phyloP scores from a whole-genome alignment of 2,797 vertebrate genomes.

The Erpetoichthys calabaricus region DNA sequence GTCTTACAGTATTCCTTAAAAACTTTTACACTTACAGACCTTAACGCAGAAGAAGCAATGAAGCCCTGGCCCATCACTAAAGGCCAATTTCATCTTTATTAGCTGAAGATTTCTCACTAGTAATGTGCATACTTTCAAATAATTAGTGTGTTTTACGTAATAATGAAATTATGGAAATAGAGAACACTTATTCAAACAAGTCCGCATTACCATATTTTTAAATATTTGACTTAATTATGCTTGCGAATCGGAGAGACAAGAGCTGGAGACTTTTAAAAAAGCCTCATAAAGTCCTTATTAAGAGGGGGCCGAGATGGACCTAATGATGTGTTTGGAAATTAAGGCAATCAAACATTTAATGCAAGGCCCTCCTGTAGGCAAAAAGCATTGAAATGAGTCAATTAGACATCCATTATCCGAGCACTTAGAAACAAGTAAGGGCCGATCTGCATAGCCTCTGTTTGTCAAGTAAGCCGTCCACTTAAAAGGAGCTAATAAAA shows the following conservation, averaged over 20 bases:
- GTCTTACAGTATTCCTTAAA: no score
- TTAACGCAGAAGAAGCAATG: not conserved
- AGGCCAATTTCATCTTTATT: constrained; percentile 91
- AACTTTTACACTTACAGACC: not conserved
- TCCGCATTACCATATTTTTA: constrained; percentile 93
- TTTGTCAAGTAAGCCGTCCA: constrained; percentile 50
- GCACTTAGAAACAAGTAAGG: constrained; percentile 56
- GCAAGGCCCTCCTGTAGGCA: constrained; percentile 94
- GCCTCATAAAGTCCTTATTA: constrained; percentile 99
- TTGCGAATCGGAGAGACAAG: constrained; percentile 74
- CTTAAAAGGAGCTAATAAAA: constrained; percentile 71
- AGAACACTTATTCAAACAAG: constrained; percentile 79
- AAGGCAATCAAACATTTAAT: constrained; percentile 99
- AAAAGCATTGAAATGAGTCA: constrained; percentile 98
- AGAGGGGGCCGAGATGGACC: constrained; percentile 82
- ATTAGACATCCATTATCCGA: constrained; percentile 98
- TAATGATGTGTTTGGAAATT: constrained; percentile 98
- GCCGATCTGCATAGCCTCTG: constrained; percentile 45
- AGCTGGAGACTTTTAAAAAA: constrained; percentile 79
- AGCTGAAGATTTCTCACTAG: constrained; percentile 79
- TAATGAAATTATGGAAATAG: constrained; percentile 93
- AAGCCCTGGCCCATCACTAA: constrained; percentile 27
- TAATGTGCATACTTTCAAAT: constrained; percentile 79
- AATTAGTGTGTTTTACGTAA: constrained; percentile 97
- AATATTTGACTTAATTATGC: constrained; percentile 98